phyloP scores from a whole-genome alignment of 1,140 invertebrate species.

The Drosophila seguyi region DNA sequence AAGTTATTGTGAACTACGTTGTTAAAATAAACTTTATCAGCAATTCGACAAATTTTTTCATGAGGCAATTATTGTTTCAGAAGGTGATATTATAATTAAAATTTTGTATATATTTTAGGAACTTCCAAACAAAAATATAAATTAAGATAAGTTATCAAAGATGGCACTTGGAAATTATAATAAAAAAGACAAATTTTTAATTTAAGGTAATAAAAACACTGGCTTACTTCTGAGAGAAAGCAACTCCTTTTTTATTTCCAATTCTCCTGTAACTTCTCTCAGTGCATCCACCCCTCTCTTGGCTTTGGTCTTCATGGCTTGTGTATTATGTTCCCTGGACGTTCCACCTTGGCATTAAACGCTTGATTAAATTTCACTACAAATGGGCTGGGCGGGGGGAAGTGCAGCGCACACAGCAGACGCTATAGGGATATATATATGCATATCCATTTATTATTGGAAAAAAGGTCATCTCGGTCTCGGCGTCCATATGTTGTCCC shows the following conservation, averaged over 20 bases:
- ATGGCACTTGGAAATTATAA: background rate
- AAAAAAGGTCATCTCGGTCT: conserved; percentile 71
- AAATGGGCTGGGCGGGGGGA: conserved; percentile 67
- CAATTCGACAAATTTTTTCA: background rate
- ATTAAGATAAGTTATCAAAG: background rate
- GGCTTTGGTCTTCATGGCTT: conserved; percentile 9
- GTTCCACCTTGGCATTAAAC: conserved; percentile 84
- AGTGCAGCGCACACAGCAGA: conserved; percentile 16
- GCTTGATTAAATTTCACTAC: conserved; percentile 85
- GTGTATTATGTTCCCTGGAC: conserved; percentile 70
- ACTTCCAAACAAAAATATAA: background rate
- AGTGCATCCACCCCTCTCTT: conserved; percentile 30
- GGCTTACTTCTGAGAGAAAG: too few relatives aligned
- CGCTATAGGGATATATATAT: conserved; percentile 42
- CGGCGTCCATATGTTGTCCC: conserved; percentile 61
- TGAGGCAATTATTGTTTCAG: background rate
- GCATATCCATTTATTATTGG: conserved; percentile 52
- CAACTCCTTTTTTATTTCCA: too few relatives aligned
- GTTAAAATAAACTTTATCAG: conserved; percentile 15
- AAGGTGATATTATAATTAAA: background rate
- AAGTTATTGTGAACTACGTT: background rate
- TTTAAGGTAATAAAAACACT: too few relatives aligned
- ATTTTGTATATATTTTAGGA: background rate
- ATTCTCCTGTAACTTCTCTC: background rate
- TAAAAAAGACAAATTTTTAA: too few relatives aligned